Percentiles rank a stretch among this genome's conserved stretches.
phyloP scores from a whole-genome alignment of 2,888 invertebrate species.

The Spilosoma lubricipeda region DNA sequence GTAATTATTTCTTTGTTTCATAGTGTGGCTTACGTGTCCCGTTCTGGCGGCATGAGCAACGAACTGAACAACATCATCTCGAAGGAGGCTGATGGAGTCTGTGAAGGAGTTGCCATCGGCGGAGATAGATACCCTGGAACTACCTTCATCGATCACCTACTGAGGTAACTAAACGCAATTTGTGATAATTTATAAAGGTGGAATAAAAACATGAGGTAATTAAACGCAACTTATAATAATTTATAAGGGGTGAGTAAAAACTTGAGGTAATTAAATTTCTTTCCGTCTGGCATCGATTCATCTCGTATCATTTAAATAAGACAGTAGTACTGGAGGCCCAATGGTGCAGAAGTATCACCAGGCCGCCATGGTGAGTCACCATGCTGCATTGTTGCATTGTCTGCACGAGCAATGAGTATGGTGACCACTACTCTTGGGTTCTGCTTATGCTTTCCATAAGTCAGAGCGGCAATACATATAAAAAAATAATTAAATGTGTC shows the following conservation, averaged over 20 bases:
- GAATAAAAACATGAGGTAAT: background rate
- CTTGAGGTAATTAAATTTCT: too few relatives aligned
- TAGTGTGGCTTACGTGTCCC: slow-evolving; percentile 98
- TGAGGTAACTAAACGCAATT: slow-evolving; percentile 87
- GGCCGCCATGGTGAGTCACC: too few relatives aligned
- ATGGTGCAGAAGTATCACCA: too few relatives aligned
- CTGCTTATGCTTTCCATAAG: too few relatives aligned
- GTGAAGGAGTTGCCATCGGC: slow-evolving; percentile 99
- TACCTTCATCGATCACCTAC: slow-evolving; percentile 98
- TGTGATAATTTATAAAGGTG: background rate
- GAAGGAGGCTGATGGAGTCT: slow-evolving; percentile 98
- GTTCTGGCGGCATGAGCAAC: slow-evolving; percentile 99
- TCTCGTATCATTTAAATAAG: too few relatives aligned
- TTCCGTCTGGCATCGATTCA: too few relatives aligned
- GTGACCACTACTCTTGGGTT: too few relatives aligned
- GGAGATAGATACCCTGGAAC: slow-evolving; percentile 99
- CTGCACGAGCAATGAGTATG: too few relatives aligned
- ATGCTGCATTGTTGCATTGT: too few relatives aligned
- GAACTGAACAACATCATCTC: slow-evolving; percentile 99
- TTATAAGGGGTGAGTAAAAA: too few relatives aligned
- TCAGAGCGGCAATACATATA: too few relatives aligned
- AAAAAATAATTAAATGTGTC: background rate
- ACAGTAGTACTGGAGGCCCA: too few relatives aligned
- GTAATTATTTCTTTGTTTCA: background rate
- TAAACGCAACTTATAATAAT: background rate